Conservation (phyloP, 2,113 vertebrate species). For the Sciurus niger region DNA sequence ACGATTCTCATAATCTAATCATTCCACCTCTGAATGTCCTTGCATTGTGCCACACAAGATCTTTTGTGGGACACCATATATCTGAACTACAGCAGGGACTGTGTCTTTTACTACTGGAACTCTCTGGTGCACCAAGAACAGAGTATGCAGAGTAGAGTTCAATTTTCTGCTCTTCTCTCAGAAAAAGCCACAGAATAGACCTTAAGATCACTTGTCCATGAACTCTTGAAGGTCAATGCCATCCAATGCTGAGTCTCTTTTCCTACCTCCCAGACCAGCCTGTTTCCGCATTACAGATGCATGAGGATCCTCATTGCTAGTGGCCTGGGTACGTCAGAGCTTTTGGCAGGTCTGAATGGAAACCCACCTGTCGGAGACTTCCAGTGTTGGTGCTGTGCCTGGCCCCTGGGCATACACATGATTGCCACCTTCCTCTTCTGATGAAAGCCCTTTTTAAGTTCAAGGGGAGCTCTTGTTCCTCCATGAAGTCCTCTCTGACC, state of each 20-base stretch:
- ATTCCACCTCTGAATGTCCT: no score
- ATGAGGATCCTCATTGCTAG: accelerated
- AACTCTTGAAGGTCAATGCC: no score
- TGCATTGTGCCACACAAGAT: no score
- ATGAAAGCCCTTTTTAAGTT: not conserved
- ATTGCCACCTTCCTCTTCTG: not conserved
- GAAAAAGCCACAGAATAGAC: not conserved
- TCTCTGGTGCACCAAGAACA: not conserved
- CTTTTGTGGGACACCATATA: no score
- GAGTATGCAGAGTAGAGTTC: accelerated
- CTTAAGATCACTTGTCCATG: not conserved
- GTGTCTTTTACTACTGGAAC: not conserved
- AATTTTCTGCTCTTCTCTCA: not conserved
- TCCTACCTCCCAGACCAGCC: not conserved
- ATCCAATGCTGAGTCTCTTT: not conserved
- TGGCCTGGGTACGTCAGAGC: not conserved
- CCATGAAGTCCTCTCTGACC: no score
- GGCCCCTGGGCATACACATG: not conserved
- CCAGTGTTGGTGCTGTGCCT: not conserved
- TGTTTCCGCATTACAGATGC: no score
- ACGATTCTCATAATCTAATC: no score
- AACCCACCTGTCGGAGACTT: not conserved
- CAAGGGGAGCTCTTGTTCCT: not conserved
- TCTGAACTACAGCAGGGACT: not conserved
- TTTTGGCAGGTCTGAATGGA: not conserved